phyloP scores from a whole-genome alignment of 2,113 vertebrate species.

The Proterorhinus semilunaris region DNA sequence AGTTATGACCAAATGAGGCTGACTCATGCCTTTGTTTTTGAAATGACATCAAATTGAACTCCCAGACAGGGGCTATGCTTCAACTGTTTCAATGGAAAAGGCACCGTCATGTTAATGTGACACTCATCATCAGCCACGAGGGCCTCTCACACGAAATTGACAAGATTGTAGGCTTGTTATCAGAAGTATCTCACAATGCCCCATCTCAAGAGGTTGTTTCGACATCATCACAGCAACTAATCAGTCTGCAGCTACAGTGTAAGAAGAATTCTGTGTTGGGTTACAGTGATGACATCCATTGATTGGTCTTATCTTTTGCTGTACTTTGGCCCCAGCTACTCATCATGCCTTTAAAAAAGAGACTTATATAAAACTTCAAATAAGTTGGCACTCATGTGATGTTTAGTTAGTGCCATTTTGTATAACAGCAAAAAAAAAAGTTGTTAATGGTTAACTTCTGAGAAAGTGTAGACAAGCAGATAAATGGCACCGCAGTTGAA shows the following conservation, averaged over 20 bases:
- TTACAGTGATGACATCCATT: slow-evolving; percentile 24
- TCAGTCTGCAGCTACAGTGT: not conserved
- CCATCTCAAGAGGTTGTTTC: not conserved
- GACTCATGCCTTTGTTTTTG: slow-evolving; percentile 42
- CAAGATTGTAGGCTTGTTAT: not conserved
- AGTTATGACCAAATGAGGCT: slow-evolving; percentile 16
- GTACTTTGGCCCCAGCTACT: slow-evolving; percentile 47
- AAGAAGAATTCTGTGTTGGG: not conserved
- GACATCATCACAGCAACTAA: not conserved
- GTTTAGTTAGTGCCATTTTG: slow-evolving; percentile 25
- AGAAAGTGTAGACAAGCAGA: slow-evolving; percentile 25
- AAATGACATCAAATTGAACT: not conserved
- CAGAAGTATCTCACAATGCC: not conserved
- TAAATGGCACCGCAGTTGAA: slow-evolving; percentile 19
- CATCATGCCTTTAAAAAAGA: slow-evolving; percentile 13
- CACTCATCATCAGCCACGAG: not conserved
- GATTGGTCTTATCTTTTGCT: slow-evolving; percentile 37
- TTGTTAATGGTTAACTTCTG: slow-evolving; percentile 50
- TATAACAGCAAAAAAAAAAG: slow-evolving; percentile 12
- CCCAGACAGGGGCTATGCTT: not conserved
- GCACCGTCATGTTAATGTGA: not conserved
- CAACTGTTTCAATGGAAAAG: slow-evolving; percentile 7
- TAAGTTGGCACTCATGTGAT: not conserved
- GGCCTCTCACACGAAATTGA: not conserved
- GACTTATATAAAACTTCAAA: not conserved